A percentile compares a stretch with the other conserved stretches of the same genome.
These are phyloP conservation scores for Cerceris ruficornis DNA, from an alignment of 2,888 invertebrate species.

Conservation along the genomic window DNA sequence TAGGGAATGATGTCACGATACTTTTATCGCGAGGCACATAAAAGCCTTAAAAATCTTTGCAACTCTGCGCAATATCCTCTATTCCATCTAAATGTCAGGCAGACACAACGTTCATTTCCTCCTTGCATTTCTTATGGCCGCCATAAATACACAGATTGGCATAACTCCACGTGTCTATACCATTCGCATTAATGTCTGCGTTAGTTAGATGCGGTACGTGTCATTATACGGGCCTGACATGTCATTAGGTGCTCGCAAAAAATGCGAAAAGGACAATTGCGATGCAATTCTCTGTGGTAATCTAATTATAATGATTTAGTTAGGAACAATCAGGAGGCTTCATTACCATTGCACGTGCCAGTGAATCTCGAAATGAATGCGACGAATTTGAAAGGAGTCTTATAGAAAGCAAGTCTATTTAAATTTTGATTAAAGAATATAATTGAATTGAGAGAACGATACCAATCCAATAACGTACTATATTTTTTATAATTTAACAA, in stretches of 20 bases:
- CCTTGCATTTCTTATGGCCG: slow-evolving; percentile 7
- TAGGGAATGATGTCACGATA: neutral
- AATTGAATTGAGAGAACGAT: too few species aligned
- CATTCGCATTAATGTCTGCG: slow-evolving; percentile 16
- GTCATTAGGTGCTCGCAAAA: slow-evolving; percentile 16
- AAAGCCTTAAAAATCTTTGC: neutral
- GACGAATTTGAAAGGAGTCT: neutral
- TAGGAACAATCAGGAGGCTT: slow-evolving; percentile 4
- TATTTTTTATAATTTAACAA: too few species aligned
- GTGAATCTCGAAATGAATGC: neutral
- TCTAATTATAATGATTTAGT: slow-evolving; percentile 42
- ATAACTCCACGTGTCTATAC: slow-evolving; percentile 32
- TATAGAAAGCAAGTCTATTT: neutral
- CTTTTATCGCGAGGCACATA: neutral
- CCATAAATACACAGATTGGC: slow-evolving; percentile 38
- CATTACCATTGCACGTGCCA: slow-evolving; percentile 19
- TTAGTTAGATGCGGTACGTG: slow-evolving; percentile 36
- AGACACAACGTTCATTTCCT: slow-evolving; percentile 36
- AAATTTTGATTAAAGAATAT: too few species aligned
- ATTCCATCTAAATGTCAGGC: slow-evolving; percentile 29
- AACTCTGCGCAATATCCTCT: slow-evolving; percentile 49
- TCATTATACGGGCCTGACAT: neutral
- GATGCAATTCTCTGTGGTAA: slow-evolving; percentile 34
- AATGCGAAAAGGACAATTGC: slow-evolving; percentile 23
- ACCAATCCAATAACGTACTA: too few species aligned